phyloP scores from a whole-genome alignment of 92 coral and sea anemone species.

The Pocillopora meandrina region DNA sequence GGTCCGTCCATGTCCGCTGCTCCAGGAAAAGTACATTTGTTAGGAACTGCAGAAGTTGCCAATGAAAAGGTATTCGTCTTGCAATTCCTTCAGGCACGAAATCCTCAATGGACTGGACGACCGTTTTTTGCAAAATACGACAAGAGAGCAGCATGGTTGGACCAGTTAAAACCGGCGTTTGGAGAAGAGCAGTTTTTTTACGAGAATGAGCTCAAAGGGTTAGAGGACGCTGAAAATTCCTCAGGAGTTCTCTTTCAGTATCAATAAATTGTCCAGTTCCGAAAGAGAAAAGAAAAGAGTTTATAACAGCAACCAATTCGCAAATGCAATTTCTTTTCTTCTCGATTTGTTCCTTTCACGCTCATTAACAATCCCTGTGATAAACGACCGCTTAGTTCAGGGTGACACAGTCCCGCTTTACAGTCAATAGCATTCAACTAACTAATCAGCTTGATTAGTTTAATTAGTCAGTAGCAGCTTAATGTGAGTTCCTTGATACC shows the following conservation, averaged over 20 bases:
- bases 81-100: conserved; percentile 20
- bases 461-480: no score
- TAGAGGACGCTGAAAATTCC: conserved; percentile 10
- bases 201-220: conserved; percentile 12
- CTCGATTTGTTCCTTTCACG: background rate
- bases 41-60: background rate
- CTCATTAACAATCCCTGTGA: no score
- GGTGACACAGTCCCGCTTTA: no score
- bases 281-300: no score
- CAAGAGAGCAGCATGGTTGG: conserved; percentile 7
- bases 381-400: no score
- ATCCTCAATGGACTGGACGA: conserved; percentile 15
- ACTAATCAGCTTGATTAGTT: no score
- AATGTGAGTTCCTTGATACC: no score
- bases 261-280: background rate
- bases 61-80: background rate
- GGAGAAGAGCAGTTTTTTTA: conserved; percentile 12
- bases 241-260: conserved; percentile 17
- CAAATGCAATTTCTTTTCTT: background rate
- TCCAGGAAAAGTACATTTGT: conserved; percentile 15
- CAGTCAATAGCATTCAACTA: no score
- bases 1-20: conserved; percentile 22
- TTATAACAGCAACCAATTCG: background rate
- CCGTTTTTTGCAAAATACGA: conserved; percentile 25
- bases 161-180: conserved; percentile 17